Evolutionary conservation across 2,888 invertebrate species (phyloP), one percentile per base, ranked within the genome.

Genomic region (Latheticus oryzae): DNA sequence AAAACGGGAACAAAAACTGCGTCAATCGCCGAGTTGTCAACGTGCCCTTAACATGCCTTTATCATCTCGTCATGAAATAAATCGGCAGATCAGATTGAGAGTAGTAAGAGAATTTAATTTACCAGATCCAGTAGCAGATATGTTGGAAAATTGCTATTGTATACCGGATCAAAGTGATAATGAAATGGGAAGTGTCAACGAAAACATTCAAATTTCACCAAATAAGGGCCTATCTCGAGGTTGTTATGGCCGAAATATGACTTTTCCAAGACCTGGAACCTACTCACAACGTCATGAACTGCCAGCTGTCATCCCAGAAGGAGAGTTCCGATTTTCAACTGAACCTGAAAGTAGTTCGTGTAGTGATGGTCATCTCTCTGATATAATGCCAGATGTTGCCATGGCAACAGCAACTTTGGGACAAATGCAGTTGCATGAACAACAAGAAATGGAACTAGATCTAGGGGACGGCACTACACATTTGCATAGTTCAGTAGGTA

Each of bases 51-150:
- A 86, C 62, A 81, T 91, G 76, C 87, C 89, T 58, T 83, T 92
- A 60, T 87, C 89, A 3, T 90, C 92, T 63, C 84, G 89, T 45
- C 86, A 87, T 65, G 89, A 91, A 73, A 89, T 93, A 60, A 87
- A 87, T 69, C 83, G 88, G 62, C 85, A 89, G 82, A 87, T 94
- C 63, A 88, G 94, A 53, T 79, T 97, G 68, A 86, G 96, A 3
- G 95, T 95, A 1, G 95, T 97, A 7, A 86, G 97, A 35, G 97
- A 97, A 81, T 92, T 94, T 79, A 95, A 95, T 72, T 84, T 96
- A 58, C 97, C 97, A 0, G 97, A 97, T 78, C 85, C 88, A 5
- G 90, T 92, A 7, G 89, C 91, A 3, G 90, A 91, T 76, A 84
- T 92, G 68, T 80, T 93, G 45, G 89, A 89, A 66, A 83, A 78